Conservation (phyloP, 2,888 invertebrate genomes). For the Amphipyra tragopoginis region DNA sequence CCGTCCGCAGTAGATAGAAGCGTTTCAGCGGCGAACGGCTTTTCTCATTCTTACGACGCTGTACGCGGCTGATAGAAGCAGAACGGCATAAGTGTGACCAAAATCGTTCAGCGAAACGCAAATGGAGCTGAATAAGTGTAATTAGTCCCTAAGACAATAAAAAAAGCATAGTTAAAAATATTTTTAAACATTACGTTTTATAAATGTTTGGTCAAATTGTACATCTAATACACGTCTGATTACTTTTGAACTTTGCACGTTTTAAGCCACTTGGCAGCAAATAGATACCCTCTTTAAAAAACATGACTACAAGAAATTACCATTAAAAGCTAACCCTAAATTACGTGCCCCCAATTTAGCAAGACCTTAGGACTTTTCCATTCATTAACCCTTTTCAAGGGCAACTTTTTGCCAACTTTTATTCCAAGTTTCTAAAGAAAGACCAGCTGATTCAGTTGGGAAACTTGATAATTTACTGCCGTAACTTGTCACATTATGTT, state of each 20-base stretch:
- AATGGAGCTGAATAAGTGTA: no score
- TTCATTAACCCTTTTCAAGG: constrained; percentile 47
- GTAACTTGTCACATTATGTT: constrained; percentile 43
- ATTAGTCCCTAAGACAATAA: no score
- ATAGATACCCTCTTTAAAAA: constrained; percentile 11
- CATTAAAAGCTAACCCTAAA: constrained; percentile 25
- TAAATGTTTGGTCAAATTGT: no score
- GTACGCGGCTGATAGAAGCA: no score
- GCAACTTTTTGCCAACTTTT: constrained; percentile 41
- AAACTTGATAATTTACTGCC: constrained; percentile 54
- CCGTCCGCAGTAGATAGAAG: no score
- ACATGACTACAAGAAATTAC: constrained; percentile 6
- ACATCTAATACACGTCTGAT: no score
- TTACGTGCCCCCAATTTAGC: constrained; percentile 25
- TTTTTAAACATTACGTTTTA: no score
- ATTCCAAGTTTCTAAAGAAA: constrained; percentile 33
- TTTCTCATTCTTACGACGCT: no score
- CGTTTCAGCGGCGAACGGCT: no score
- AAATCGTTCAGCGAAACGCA: no score
- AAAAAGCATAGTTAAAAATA: no score
- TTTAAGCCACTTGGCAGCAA: constrained; percentile 1
- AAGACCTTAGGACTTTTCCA: constrained; percentile 20
- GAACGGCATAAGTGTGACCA: no score
- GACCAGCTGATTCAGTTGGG: constrained; percentile 37
- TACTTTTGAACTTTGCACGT: background rate